Conservation (phyloP, 2,888 invertebrate species). For the Eupithecia subumbrata region DNA sequence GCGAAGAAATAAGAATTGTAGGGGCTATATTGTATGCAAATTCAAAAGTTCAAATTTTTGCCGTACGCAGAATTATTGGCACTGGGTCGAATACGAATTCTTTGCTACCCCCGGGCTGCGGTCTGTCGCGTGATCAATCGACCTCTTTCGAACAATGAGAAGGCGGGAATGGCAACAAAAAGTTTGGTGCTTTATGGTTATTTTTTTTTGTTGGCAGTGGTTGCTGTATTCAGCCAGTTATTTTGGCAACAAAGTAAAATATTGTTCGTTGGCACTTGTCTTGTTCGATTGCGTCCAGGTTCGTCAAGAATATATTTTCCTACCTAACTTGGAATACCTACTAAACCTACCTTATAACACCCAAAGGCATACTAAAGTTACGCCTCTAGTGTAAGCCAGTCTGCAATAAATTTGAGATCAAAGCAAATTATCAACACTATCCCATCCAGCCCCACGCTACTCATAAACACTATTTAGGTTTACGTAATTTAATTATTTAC, state of each 20-base stretch:
- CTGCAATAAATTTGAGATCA: too few species aligned
- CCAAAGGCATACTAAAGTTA: too few species aligned
- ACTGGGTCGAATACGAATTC: constrained; percentile 43
- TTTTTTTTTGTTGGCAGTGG: constrained; percentile 20
- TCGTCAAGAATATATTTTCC: not conserved
- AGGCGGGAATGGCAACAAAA: constrained; percentile 46
- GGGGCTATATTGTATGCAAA: constrained; percentile 8
- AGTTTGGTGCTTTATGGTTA: constrained; percentile 40
- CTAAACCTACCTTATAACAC: not conserved
- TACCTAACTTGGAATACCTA: not conserved
- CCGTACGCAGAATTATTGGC: constrained; percentile 24
- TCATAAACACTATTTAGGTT: too few species aligned
- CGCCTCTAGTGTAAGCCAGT: too few species aligned
- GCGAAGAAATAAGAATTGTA: constrained; percentile 13
- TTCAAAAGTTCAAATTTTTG: constrained; percentile 33
- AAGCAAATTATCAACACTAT: too few species aligned
- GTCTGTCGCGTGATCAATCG: constrained; percentile 63
- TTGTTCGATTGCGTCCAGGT: not conserved
- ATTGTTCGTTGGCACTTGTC: not conserved
- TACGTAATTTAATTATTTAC: too few species aligned
- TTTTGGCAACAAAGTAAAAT: not conserved
- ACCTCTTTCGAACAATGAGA: constrained; percentile 52
- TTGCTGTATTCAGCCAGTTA: constrained; percentile 8
- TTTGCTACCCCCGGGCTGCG: constrained; percentile 52
- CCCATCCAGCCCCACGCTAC: too few species aligned